Evolutionary conservation across 1,140 invertebrate species (phyloP).

Genomic region (Lepidurus couesii): DNA sequence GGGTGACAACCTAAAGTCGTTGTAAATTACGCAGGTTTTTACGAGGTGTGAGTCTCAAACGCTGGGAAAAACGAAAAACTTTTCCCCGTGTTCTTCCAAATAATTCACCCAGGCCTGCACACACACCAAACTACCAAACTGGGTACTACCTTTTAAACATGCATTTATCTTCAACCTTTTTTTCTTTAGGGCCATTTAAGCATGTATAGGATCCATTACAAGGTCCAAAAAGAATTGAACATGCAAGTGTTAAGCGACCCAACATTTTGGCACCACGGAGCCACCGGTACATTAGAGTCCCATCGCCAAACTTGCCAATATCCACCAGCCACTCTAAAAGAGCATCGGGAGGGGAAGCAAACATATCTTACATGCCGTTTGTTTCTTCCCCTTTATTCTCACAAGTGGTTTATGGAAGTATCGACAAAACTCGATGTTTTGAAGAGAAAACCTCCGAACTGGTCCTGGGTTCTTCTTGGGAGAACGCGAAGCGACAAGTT

Average conservation of each 20-base stretch:
- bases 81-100: neutral
- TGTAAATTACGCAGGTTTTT: slow-evolving; percentile 22
- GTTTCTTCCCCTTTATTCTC: neutral
- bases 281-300: slow-evolving; percentile 3
- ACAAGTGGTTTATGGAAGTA: slow-evolving; percentile 5
- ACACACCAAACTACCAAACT: too few relatives aligned
- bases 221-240: slow-evolving; percentile 15
- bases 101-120: neutral
- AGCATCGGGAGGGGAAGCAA: neutral
- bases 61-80: neutral
- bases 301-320: slow-evolving; percentile 18
- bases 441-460: neutral
- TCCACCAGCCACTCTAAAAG: slow-evolving; percentile 13
- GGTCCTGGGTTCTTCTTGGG: neutral
- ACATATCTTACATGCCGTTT: neutral
- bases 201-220: slow-evolving; percentile 14
- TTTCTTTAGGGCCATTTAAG: neutral
- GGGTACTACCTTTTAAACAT: neutral
- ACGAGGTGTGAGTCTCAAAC: slow-evolving; percentile 14
- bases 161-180: slow-evolving; percentile 12
- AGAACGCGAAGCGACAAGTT: neutral
- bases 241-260: slow-evolving; percentile 18
- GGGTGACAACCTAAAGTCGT: slow-evolving; percentile 14
- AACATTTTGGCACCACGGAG: slow-evolving; percentile 7
- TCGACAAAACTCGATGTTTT: neutral